Percentiles rank a stretch among this genome's conserved stretches.
Evolutionary conservation across 2,888 invertebrate genomes (phyloP).

Genomic region (Luperina nickerlii): DNA sequence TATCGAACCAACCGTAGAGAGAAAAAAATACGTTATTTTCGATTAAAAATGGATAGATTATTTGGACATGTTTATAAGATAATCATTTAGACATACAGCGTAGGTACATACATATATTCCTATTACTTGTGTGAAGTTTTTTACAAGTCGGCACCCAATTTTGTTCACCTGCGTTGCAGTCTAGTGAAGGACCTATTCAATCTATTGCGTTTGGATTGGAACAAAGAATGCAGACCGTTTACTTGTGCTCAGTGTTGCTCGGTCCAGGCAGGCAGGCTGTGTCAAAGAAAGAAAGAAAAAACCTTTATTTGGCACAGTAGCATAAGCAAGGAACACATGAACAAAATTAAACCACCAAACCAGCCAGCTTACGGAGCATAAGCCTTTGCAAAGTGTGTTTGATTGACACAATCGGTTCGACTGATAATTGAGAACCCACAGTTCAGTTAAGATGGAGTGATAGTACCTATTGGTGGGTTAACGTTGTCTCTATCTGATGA

Average conservation of each 20-base stretch:
- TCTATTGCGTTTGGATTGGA: not conserved
- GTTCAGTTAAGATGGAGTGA: not conserved
- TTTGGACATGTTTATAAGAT: too few relatives aligned
- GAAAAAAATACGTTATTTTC: too few relatives aligned
- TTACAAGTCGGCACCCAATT: not conserved
- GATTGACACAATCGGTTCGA: not conserved
- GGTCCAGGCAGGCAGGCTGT: not conserved
- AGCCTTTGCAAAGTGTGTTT: not conserved
- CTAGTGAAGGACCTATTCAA: not conserved
- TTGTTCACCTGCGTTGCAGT: not conserved
- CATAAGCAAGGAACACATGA: not conserved
- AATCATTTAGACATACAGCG: too few relatives aligned
- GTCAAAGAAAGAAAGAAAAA: not conserved
- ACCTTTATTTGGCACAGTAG: not conserved
- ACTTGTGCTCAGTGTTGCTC: not conserved
- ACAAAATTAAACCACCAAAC: not conserved
- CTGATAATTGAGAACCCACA: not conserved
- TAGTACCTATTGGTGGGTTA: not conserved
- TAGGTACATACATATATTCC: too few relatives aligned
- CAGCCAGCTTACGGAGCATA: not conserved
- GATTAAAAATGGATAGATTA: too few relatives aligned
- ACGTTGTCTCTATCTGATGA: not conserved
- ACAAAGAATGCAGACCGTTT: not conserved
- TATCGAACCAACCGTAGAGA: too few relatives aligned
- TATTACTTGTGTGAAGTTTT: not conserved